Percentiles rank a stretch among this genome's conserved stretches.
phyloP scores from a whole-genome alignment of 92 coral and sea anemone genomes.

The Scolanthus callimorphus region DNA sequence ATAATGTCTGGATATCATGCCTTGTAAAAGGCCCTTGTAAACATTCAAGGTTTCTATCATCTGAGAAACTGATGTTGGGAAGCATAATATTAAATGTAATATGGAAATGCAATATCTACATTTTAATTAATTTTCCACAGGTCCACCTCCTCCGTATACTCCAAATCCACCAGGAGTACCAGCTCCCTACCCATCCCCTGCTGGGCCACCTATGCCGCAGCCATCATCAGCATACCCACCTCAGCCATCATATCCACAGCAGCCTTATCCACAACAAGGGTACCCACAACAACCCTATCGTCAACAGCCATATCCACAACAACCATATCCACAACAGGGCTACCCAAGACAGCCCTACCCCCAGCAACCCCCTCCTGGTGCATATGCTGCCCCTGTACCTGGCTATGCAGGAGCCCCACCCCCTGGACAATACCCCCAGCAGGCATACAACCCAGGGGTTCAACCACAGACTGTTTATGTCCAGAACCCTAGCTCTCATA shows the following conservation, averaged over 20 bases:
- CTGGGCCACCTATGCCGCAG: constrained; percentile 31
- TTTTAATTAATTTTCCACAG: constrained; percentile 28
- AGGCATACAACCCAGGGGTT: constrained; percentile 54
- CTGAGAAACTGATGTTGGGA: too few species aligned
- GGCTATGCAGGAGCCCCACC: constrained; percentile 33
- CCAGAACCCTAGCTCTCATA: constrained; percentile 39
- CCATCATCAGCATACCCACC: constrained; percentile 7
- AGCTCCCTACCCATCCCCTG: neutral
- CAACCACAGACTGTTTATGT: constrained; percentile 83
- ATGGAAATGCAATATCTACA: too few species aligned
- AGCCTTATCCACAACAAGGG: constrained; percentile 16
- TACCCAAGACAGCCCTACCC: constrained; percentile 49
- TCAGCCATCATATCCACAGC: constrained; percentile 17
- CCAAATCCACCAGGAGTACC: constrained; percentile 36
- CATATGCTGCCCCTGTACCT: constrained; percentile 12
- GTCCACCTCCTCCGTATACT: constrained; percentile 62
- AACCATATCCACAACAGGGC: constrained; percentile 50
- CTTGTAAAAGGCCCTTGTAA: too few species aligned
- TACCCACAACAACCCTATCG: constrained; percentile 50
- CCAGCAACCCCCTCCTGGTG: constrained; percentile 47
- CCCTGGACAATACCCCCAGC: constrained; percentile 74
- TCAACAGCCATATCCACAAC: constrained; percentile 44
- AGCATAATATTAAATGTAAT: too few species aligned
- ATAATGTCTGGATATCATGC: too few species aligned
- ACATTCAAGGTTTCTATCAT: too few species aligned